phyloP scores from a whole-genome alignment of 2,888 invertebrate genomes.

The Dryococelus australis region DNA sequence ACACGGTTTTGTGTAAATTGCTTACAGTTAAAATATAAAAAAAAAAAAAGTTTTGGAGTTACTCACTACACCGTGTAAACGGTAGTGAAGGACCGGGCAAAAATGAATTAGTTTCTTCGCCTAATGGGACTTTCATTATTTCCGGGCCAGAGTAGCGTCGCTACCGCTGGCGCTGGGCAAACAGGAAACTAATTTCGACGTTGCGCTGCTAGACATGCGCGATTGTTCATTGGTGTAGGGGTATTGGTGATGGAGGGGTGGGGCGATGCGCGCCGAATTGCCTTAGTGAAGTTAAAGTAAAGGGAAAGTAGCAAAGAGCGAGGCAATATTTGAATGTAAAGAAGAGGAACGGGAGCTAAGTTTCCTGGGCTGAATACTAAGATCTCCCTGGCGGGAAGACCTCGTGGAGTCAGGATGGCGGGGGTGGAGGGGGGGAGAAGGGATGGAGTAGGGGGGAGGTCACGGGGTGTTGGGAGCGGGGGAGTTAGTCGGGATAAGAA shows the following conservation, averaged over 20 bases:
- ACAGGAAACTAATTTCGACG: not conserved
- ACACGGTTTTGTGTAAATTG: no score
- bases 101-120: no score
- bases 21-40: no score
- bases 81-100: no score
- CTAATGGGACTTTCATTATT: no score
- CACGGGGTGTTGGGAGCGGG: not conserved
- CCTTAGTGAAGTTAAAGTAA: slow-evolving; percentile 30
- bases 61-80: no score
- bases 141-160: no score
- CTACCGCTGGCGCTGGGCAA: not conserved
- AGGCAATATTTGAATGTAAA: slow-evolving; percentile 30
- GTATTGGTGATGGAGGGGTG: not conserved
- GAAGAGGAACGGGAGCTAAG: slow-evolving; percentile 18
- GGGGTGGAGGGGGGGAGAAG: not conserved
- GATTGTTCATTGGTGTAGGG: not conserved
- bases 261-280: not conserved
- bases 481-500: not conserved
- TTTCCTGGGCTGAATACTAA: slow-evolving; percentile 19
- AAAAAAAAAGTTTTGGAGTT: no score
- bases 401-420: not conserved
- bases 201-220: not conserved
- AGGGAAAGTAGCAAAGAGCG: slow-evolving; percentile 29
- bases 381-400: slow-evolving; percentile 18
- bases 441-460: not conserved